Percentiles rank a stretch among this genome's conserved stretches.
phyloP scores from a whole-genome alignment of 1,140 invertebrate genomes.

The Homarus americanus region DNA sequence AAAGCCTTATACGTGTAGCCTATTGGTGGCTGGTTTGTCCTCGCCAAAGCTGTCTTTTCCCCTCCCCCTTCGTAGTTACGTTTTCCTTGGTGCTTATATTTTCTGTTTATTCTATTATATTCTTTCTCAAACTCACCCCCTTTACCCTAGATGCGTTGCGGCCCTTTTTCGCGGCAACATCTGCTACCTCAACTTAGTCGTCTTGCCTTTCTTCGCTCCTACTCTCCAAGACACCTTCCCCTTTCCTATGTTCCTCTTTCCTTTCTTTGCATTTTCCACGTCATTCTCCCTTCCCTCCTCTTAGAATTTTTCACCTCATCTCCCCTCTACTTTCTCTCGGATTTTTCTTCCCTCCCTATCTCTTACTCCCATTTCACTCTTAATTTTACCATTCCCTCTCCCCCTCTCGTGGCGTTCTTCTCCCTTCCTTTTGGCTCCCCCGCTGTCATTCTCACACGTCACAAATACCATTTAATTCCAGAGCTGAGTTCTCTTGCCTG shows the following conservation, averaged over 20 bases:
- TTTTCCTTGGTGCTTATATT: too few relatives aligned
- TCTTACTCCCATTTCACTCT: neutral
- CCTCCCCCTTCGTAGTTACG: neutral
- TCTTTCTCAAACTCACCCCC: neutral
- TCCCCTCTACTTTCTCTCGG: neutral
- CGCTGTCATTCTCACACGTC: neutral
- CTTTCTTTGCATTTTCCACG: neutral
- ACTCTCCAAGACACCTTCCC: too few relatives aligned
- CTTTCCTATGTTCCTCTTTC: neutral
- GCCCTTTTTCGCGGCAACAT: neutral
- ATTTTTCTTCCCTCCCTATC: neutral
- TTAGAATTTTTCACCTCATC: too few relatives aligned
- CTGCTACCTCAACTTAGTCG: neutral
- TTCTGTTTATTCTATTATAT: too few relatives aligned
- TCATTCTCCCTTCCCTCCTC: neutral
- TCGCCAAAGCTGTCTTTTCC: neutral
- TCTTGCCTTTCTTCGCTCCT: too few relatives aligned
- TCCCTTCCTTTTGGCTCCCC: neutral
- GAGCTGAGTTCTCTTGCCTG: neutral
- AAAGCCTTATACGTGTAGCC: too few relatives aligned
- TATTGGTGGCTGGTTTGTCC: too few relatives aligned
- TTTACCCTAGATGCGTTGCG: neutral
- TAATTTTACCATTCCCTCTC: neutral
- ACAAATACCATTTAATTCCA: slow-evolving; percentile 20
- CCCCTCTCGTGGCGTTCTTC: neutral